Base-by-base conservation (phyloP, 2,113 vertebrate species). In the Hydrolagus affinis region DNA sequence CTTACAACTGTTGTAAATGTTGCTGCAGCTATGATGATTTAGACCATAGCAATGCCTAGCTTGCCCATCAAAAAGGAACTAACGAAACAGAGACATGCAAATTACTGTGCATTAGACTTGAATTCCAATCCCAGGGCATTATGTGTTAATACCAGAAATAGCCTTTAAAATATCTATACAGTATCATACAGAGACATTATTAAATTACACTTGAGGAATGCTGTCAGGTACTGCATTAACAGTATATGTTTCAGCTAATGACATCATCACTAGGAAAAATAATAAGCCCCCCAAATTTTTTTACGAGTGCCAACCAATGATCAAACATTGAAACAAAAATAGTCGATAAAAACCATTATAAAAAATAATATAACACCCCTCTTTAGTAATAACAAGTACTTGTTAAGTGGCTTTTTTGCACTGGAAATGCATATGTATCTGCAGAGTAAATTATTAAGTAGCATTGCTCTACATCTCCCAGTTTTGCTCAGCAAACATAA, bases 401-500 rank as follows among this genome's bases (percentile, higher is more conserved):
- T 62, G 66, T 28, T 83, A 83, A 19, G 62, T 83, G 78, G 11
- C 1, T 68, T 78, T 62, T 83, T 83, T 62, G 66, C 62, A 83
- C 25, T 30, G 78, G 62, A 83, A 83, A 83, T 83, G 78, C 78
- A 83, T 66, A 83, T 83, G 78, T 66, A 60, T 68, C 78, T 68
- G 78, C 78, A 11, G n/a, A 70, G 9, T 4, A 28, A 72, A 85
- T 77, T 85, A 83, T 83, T 83, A 83, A 83, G 25, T 60, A 83
- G 25, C 62, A 11, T 15, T 68, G 62, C 78, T 83, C 78, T 66
- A 83, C 78, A 83, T 83, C 68, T 86, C 76, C 86, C 86, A 86
- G 77, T 87, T 4, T 66, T 70, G 12, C 70, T 71, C 68, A 71
- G 0, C 4, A 57, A 73, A 21, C 0, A 0, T 70, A 86, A 87